Conservation (phyloP, 1,140 invertebrate genomes). For the Reticulitermes speratus region DNA sequence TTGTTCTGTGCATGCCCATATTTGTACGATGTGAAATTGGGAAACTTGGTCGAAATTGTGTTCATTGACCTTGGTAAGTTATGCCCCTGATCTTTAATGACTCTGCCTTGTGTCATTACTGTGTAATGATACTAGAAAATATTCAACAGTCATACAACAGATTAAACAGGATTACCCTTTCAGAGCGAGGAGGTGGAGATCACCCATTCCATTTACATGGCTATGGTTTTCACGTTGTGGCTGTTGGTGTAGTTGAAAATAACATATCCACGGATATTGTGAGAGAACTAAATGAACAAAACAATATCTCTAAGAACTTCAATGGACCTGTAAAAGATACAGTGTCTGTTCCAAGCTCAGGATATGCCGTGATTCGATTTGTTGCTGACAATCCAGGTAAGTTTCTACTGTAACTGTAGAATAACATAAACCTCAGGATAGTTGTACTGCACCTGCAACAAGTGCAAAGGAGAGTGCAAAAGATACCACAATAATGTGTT, state of each 20-base stretch:
- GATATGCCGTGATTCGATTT: slow-evolving; percentile 39
- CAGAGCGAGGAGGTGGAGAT: background rate
- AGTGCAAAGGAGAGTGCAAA: too few relatives aligned
- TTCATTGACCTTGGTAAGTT: background rate
- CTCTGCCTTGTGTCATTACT: too few relatives aligned
- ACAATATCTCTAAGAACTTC: slow-evolving; percentile 33
- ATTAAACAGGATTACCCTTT: background rate
- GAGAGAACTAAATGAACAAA: background rate
- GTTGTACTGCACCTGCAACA: too few relatives aligned
- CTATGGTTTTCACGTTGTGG: background rate
- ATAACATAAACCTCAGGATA: too few relatives aligned
- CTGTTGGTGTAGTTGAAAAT: background rate
- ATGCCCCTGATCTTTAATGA: too few relatives aligned
- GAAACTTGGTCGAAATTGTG: background rate
- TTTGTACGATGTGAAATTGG: slow-evolving; percentile 29
- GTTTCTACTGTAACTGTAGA: background rate
- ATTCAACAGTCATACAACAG: background rate
- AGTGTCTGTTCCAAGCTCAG: slow-evolving; percentile 38
- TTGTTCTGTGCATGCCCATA: slow-evolving; percentile 34
- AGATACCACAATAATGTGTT: too few relatives aligned
- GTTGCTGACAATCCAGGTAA: slow-evolving; percentile 40
- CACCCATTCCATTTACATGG: slow-evolving; percentile 20
- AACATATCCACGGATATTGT: background rate
- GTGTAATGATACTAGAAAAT: too few relatives aligned
- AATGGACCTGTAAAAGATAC: slow-evolving; percentile 38